Base-by-base conservation (phyloP, 2,797 vertebrate genomes). In the Gobionotothen gibberifrons region DNA sequence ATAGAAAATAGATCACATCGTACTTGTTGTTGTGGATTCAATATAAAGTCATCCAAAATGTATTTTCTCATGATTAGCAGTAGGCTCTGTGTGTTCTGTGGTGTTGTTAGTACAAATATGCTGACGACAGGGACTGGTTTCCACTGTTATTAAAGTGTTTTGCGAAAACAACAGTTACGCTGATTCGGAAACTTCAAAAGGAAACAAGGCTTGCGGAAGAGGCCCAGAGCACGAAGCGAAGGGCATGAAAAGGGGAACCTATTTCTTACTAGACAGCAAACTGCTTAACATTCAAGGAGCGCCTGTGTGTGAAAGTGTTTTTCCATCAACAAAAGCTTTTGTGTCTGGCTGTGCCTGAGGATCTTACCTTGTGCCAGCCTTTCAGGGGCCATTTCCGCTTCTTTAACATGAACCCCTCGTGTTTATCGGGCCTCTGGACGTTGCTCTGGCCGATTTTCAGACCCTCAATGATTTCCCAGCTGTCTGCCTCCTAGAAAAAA, bases 341-440 rank as follows among this genome's bases (percentile, higher is more conserved):
- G 54, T 65, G 64, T 63, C 43, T 69, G 10, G 5, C 14, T 72
- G 46, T 47, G 42, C 46, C 12, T 9, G 46, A 36, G 21, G 29
- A 14, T 66, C 82, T 69, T 93, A 99, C 98, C 97, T 99, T 99
- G 93, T 99, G 98, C 98, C 98, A 99, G 75, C 98, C 98, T 94
- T 99, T 99, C 86, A 99, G 94, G 43, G 98, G 98, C 98, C 98
- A 99, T 95, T 99, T 99, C 91, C 98, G 94, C 91, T 98, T 99
- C 93, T 99, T 99, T 90, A 99, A 90, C 97, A 99, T 99, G 88
- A 99, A 99, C 22, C 98, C 98, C 91, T 99, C 98, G 32, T 99
- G 96, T 90, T 97, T 99, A 78, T 99, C 97, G 80, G 98, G 98
- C 89, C 96, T 96, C 92, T 97, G 97, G 81, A 99, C 96, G 81